A percentile compares a stretch with the other conserved stretches of the same genome.
phyloP scores from a whole-genome alignment of 2,113 vertebrate species.

The Bombycilla garrulus region DNA sequence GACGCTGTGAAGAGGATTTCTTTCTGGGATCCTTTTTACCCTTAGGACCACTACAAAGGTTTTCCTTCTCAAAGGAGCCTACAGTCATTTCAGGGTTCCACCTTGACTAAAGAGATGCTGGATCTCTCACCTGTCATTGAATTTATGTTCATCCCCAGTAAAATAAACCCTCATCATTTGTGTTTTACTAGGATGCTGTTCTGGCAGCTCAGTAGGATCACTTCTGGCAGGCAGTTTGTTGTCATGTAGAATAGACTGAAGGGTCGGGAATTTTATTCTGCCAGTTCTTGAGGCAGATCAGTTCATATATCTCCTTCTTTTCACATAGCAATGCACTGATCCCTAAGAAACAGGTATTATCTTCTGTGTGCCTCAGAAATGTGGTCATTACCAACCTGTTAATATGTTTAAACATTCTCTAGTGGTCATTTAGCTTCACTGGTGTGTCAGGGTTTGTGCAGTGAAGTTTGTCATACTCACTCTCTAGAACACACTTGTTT shows the following conservation, averaged over 20 bases:
- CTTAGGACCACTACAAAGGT: background rate
- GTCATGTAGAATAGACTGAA: background rate
- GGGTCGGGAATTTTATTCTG: background rate
- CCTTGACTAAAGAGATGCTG: accelerated
- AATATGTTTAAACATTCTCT: background rate
- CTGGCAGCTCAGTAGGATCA: background rate
- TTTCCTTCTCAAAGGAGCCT: background rate
- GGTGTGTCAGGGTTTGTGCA: background rate
- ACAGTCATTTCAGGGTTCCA: background rate
- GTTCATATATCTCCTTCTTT: background rate
- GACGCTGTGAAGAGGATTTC: background rate
- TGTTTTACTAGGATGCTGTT: background rate
- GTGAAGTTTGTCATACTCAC: background rate
- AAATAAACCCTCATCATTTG: background rate
- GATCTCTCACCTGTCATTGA: background rate
- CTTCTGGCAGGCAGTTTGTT: background rate
- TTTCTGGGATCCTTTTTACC: background rate
- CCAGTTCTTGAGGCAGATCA: background rate
- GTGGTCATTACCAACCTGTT: background rate
- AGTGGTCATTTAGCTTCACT: background rate
- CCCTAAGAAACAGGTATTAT: background rate
- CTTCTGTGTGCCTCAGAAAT: background rate
- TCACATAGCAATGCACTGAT: background rate
- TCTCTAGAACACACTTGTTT: background rate
- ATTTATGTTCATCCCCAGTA: background rate